A percentile compares a stretch with the other conserved stretches of the same genome.
phyloP scores from a whole-genome alignment of 2,113 vertebrate genomes.

The Tor tambroides region DNA sequence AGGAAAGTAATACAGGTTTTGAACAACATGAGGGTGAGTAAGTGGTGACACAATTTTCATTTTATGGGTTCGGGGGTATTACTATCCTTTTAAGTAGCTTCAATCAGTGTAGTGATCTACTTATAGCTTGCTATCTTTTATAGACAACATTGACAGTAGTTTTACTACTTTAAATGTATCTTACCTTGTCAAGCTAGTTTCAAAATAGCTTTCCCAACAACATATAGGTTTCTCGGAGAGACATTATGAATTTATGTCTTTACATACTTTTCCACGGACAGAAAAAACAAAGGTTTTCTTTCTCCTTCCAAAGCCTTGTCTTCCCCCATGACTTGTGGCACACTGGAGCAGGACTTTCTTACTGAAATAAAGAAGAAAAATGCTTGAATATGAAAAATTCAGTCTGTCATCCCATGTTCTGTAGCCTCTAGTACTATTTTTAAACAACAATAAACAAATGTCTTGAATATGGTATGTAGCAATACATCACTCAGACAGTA shows the following conservation, averaged over 20 bases:
- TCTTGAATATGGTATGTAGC: background rate
- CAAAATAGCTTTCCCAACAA: background rate
- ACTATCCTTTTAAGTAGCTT: background rate
- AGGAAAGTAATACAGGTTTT: background rate
- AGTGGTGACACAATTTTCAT: background rate
- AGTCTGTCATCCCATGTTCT: background rate
- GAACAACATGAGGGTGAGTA: background rate
- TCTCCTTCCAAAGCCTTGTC: conserved; percentile 6
- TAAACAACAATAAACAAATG: conserved; percentile 25
- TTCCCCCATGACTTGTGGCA: background rate
- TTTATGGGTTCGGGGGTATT: background rate
- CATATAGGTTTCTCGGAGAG: background rate
- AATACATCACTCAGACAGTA: conserved; percentile 3
- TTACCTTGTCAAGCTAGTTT: background rate
- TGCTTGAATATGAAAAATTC: background rate
- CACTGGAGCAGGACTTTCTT: background rate
- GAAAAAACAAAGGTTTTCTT: background rate
- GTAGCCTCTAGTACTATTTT: background rate
- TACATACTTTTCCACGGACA: conserved; percentile 14
- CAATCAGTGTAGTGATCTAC: background rate
- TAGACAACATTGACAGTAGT: background rate
- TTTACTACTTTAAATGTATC: background rate
- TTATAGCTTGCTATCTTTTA: background rate
- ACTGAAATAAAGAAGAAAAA: conserved; percentile 6
- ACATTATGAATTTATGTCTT: conserved; percentile 5